These are phyloP conservation scores for Lanistes nyassanus DNA, from an alignment of 1,140 invertebrate species.

Conservation along the genomic window DNA sequence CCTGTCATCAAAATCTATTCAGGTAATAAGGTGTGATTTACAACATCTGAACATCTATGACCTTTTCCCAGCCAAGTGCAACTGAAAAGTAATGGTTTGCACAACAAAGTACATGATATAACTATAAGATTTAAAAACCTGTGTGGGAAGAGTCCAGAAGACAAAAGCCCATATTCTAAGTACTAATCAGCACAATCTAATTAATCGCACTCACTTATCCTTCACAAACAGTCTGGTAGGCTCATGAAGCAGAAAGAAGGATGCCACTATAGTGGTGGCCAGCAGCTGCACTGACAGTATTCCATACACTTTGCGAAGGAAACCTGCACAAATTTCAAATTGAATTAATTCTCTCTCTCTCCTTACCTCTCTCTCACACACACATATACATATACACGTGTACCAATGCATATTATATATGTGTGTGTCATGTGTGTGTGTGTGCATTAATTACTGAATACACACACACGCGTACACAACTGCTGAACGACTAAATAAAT, in stretches of 20 bases:
- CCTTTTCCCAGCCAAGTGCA: too few species aligned
- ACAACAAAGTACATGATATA: not conserved
- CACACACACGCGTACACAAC: not conserved
- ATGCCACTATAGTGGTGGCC: conserved; percentile 76
- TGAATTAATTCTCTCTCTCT: too few species aligned
- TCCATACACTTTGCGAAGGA: conserved; percentile 87
- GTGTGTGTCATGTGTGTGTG: conserved; percentile 9
- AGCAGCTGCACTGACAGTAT: conserved; percentile 80
- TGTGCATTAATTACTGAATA: not conserved
- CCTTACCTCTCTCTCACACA: too few species aligned
- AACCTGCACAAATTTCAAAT: conserved; percentile 66
- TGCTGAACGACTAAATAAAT: too few species aligned
- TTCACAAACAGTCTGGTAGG: conserved; percentile 77
- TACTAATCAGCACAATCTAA: not conserved
- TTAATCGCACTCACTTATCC: conserved; percentile 67
- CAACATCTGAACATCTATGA: too few species aligned
- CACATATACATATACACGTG: too few species aligned
- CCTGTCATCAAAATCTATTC: too few species aligned
- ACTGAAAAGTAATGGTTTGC: too few species aligned
- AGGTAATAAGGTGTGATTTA: too few species aligned
- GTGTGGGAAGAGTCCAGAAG: not conserved
- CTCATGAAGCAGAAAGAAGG: conserved; percentile 73
- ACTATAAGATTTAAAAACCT: not conserved
- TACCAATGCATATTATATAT: too few species aligned
- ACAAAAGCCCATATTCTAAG: not conserved